Evolutionary conservation across 2,888 invertebrate species (phyloP).

Genomic region (Frankliniella intonsa): DNA sequence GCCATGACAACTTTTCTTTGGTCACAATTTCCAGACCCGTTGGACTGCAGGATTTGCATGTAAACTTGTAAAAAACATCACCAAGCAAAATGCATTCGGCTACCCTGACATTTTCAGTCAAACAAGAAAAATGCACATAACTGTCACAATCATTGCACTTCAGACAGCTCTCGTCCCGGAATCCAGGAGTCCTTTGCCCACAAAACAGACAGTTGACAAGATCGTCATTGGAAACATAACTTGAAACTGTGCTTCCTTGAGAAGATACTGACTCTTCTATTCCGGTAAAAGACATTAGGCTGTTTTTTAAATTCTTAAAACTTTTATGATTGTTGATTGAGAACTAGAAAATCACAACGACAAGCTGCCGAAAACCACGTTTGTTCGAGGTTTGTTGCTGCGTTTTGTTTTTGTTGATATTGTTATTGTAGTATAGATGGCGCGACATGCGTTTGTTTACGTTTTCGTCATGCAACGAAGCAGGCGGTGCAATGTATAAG

Average conservation of each 20-base stretch:
- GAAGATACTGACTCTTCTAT: neutral
- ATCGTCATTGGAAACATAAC: neutral
- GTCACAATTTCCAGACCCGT: conserved; percentile 55
- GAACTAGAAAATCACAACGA: too few species aligned
- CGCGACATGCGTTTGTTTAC: neutral
- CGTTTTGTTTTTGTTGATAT: neutral
- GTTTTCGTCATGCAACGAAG: neutral
- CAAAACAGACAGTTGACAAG: neutral
- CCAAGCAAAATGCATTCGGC: conserved; percentile 51
- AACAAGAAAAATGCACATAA: neutral
- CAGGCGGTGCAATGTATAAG: neutral
- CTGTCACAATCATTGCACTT: neutral
- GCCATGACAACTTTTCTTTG: conserved; percentile 68
- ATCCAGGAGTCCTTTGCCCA: neutral
- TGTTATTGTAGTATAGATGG: neutral
- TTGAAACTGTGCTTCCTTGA: neutral
- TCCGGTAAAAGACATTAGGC: too few species aligned
- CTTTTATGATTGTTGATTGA: too few species aligned
- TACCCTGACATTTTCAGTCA: neutral
- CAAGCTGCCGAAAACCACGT: neutral
- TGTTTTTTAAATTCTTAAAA: too few species aligned
- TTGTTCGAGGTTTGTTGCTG: neutral
- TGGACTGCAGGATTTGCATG: conserved; percentile 61
- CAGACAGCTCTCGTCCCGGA: neutral
- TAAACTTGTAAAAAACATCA: conserved; percentile 70